A percentile compares a stretch with the other conserved stretches of the same genome.
Evolutionary conservation across 2,888 invertebrate species (phyloP).

Genomic region (Octonoba sinensis): DNA sequence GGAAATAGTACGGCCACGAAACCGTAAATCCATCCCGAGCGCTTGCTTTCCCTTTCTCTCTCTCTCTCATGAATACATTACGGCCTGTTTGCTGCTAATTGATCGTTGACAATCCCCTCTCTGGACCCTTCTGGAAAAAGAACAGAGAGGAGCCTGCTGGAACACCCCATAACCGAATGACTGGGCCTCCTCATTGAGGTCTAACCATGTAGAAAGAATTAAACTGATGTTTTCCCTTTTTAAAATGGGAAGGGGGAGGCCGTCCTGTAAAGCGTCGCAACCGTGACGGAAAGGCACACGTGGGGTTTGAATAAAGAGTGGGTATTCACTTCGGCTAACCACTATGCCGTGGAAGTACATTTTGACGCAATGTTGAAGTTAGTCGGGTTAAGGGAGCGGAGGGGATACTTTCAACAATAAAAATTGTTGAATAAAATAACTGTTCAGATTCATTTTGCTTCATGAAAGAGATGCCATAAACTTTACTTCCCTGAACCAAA

Average conservation of each 20-base stretch:
- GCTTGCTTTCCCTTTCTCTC: background rate
- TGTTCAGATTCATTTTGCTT: no score
- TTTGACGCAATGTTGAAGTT: no score
- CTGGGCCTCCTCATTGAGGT: constrained; percentile 26
- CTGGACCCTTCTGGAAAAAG: constrained; percentile 6
- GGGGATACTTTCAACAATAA: no score
- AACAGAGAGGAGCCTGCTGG: background rate
- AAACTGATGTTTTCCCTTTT: constrained; percentile 51
- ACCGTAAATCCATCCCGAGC: constrained; percentile 44
- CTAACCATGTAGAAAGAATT: constrained; percentile 55
- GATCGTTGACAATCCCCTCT: constrained; percentile 49
- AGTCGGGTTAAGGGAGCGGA: no score
- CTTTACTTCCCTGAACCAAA: no score
- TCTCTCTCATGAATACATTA: constrained; percentile 43
- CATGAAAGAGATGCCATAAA: no score
- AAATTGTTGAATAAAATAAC: no score
- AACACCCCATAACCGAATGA: constrained; percentile 37
- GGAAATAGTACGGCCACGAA: constrained; percentile 31
- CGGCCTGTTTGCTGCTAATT: constrained; percentile 57
- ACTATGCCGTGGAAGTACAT: no score
- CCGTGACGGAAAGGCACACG: constrained; percentile 22
- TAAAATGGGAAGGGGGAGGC: background rate
- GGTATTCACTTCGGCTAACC: no score
- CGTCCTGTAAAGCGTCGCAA: background rate
- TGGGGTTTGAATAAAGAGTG: no score